phyloP scores from a whole-genome alignment of 2,113 vertebrate genomes.

The Psilopsiagon aurifrons region DNA sequence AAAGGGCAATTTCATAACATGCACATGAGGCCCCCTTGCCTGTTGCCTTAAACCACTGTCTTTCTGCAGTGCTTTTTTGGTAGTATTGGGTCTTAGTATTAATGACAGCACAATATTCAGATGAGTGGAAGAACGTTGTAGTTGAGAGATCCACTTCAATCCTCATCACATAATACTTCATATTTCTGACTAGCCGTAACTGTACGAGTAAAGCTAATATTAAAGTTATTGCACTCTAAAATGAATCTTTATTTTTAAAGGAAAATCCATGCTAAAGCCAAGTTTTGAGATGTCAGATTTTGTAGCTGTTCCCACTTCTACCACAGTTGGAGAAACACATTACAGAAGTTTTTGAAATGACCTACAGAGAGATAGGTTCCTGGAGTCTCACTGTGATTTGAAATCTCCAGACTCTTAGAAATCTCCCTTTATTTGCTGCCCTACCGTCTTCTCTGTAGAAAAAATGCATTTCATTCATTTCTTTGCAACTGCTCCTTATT shows the following conservation, averaged over 20 bases:
- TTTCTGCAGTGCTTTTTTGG: not conserved
- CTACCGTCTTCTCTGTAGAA: not conserved
- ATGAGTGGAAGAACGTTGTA: not conserved
- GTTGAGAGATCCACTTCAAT: not conserved
- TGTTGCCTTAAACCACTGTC: not conserved
- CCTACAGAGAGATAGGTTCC: not conserved
- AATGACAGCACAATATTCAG: not conserved
- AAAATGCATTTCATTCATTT: constrained; percentile 14
- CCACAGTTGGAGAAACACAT: constrained; percentile 10
- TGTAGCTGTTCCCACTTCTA: constrained; percentile 35
- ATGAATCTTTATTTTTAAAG: constrained; percentile 27
- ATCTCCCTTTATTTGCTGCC: constrained; percentile 27
- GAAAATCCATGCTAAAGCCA: constrained; percentile 35
- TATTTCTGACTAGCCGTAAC: constrained; percentile 3
- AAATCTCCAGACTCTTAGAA: constrained; percentile 6
- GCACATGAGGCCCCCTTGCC: not conserved
- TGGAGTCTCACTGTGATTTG: not conserved
- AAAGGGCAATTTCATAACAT: not conserved
- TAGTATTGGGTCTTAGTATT: not conserved
- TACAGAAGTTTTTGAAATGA: constrained; percentile 19
- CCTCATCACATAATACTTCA: not conserved
- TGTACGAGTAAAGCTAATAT: not conserved
- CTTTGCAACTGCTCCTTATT: constrained; percentile 23
- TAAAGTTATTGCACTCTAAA: not conserved
- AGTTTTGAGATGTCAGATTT: constrained; percentile 12